Conservation (phyloP, 2,797 vertebrate genomes). For the Dendrocincla tyrannina region DNA sequence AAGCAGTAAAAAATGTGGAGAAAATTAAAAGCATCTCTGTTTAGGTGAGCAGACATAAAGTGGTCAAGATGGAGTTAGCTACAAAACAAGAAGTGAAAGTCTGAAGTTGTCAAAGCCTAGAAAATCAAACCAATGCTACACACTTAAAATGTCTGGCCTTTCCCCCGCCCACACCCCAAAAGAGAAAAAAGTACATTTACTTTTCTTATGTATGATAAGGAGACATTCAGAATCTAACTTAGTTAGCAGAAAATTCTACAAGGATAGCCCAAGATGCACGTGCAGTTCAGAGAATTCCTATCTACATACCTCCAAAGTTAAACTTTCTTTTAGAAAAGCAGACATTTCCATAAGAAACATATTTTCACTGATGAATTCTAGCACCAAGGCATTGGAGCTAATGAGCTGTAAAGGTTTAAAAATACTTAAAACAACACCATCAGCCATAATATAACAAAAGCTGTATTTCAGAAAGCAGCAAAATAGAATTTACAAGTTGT, state of each 20-base stretch:
- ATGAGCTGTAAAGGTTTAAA: background rate
- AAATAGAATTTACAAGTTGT: background rate
- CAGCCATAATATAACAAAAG: background rate
- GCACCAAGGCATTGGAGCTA: background rate
- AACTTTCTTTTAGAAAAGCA: background rate
- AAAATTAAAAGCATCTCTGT: background rate
- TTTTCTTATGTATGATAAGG: background rate
- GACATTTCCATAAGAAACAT: background rate
- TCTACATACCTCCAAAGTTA: background rate
- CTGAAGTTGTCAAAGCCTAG: background rate
- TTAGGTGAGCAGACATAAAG: background rate
- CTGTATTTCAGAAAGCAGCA: background rate
- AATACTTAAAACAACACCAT: background rate
- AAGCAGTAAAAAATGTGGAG: background rate
- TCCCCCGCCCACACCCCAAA: background rate
- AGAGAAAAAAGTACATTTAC: background rate
- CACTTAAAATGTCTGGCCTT: background rate
- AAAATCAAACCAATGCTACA: conserved; percentile 9
- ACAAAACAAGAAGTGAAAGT: conserved; percentile 46
- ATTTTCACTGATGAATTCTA: background rate
- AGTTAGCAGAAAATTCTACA: background rate
- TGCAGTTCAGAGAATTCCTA: background rate
- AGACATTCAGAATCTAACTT: background rate
- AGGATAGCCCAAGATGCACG: background rate
- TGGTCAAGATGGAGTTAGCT: background rate